Percentiles rank a stretch among this genome's conserved stretches.
phyloP scores from a whole-genome alignment of 2,888 invertebrate species.

The Sturmia bella region DNA sequence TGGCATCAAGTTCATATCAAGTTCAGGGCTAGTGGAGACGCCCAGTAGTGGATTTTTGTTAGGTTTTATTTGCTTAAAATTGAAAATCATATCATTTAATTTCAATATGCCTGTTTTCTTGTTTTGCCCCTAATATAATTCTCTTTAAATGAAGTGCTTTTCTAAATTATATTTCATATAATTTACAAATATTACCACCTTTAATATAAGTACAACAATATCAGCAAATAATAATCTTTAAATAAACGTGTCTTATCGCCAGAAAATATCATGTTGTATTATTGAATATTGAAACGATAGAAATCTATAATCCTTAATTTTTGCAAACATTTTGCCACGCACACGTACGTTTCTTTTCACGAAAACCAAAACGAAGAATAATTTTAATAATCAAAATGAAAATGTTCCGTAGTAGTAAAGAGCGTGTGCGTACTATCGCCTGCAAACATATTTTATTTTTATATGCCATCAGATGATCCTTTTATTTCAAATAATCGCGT shows the following conservation, averaged over 20 bases:
- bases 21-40: too few relatives aligned
- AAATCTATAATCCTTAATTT: conserved; percentile 60
- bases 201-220: too few relatives aligned
- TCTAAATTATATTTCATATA: too few relatives aligned
- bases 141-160: too few relatives aligned
- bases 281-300: conserved; percentile 56
- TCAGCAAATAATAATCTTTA: conserved; percentile 17
- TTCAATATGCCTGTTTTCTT: too few relatives aligned
- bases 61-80: too few relatives aligned
- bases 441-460: conserved; percentile 39
- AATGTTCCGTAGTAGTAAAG: background rate
- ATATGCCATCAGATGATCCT: conserved; percentile 56
- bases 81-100: too few relatives aligned
- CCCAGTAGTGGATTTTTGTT: too few relatives aligned
- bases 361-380: background rate
- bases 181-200: too few relatives aligned
- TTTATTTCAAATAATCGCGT: conserved; percentile 43
- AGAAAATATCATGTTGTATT: conserved; percentile 15
- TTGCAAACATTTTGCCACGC: conserved; percentile 21
- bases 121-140: too few relatives aligned
- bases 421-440: conserved; percentile 48
- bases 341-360: background rate
- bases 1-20: too few relatives aligned
- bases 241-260: conserved; percentile 35
- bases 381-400: conserved; percentile 11